These are phyloP conservation scores for Rhabdophis nuchalis DNA, from an alignment of 2,797 vertebrate genomes.

Conservation along the genomic window DNA sequence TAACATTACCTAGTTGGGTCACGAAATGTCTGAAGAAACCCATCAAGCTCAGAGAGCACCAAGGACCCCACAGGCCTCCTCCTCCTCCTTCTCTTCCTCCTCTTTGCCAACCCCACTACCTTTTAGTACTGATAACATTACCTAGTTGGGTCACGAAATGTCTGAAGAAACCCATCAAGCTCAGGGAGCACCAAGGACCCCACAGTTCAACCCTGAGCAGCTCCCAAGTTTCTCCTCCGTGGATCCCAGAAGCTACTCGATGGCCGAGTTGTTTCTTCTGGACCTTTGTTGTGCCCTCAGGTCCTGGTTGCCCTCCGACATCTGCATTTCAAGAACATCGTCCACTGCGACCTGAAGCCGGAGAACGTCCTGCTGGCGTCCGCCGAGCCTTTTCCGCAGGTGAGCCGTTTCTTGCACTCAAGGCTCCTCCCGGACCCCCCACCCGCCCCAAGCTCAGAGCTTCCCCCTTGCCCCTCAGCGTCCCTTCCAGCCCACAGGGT, in stretches of 20 bases:
- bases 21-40: neutral
- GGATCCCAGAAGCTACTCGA: no score
- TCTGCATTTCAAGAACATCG: constrained; percentile 91
- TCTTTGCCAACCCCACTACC: no score
- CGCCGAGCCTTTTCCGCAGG: constrained; percentile 79
- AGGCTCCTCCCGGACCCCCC: neutral
- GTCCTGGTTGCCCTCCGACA: constrained; percentile 86
- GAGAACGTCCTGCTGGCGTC: constrained; percentile 86
- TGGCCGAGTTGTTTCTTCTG: neutral
- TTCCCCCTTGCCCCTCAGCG: neutral
- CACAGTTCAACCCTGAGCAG: neutral
- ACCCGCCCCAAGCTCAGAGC: no score
- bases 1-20: no score
- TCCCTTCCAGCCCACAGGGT: no score
- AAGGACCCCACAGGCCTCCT: no score
- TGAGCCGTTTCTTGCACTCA: constrained; percentile 29
- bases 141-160: neutral
- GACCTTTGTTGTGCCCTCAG: constrained; percentile 50
- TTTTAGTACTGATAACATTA: no score
- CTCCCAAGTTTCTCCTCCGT: neutral
- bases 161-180: neutral
- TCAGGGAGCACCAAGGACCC: neutral
- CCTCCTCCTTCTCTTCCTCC: no score
- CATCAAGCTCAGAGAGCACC: neutral
- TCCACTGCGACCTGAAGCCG: constrained; percentile 90